A percentile compares a stretch with the other conserved stretches of the same genome.
phyloP scores from a whole-genome alignment of 2,113 vertebrate species.

The Tachysurus vachellii region DNA sequence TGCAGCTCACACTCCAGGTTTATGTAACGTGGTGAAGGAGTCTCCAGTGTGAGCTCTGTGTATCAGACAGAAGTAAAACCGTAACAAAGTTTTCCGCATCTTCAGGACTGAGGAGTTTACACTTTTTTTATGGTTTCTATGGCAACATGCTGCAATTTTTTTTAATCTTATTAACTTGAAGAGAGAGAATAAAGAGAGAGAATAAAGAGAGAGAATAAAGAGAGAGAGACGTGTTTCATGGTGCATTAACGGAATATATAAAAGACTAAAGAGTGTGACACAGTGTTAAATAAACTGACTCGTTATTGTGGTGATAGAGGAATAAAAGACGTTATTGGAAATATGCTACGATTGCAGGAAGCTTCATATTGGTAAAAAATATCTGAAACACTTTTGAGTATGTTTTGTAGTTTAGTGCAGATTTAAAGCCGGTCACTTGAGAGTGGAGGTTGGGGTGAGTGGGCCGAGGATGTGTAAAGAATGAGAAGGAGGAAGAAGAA shows the following conservation, averaged over 20 bases:
- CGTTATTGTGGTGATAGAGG: too few species aligned
- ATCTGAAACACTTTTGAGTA: not conserved
- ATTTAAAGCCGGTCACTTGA: not conserved
- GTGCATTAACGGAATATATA: not conserved
- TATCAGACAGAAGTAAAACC: not conserved
- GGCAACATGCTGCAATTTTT: not conserved
- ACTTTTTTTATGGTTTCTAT: too few species aligned
- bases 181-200: not conserved
- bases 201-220: too few species aligned
- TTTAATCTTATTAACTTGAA: not conserved
- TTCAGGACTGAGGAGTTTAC: too few species aligned
- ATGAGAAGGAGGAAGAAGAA: conserved; percentile 48
- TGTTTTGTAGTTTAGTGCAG: not conserved
- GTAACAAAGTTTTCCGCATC: too few species aligned
- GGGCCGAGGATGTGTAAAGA: conserved; percentile 44
- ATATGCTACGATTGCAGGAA: not conserved
- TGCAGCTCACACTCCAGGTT: not conserved
- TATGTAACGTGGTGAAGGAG: not conserved
- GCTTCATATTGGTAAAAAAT: not conserved
- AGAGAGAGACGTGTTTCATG: not conserved
- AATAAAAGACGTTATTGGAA: too few species aligned
- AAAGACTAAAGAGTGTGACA: not conserved
- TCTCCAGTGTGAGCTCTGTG: not conserved
- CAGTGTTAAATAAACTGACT: not conserved
- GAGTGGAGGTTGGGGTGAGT: conserved; percentile 25